phyloP scores from a whole-genome alignment of 2,888 invertebrate genomes.

The Acanthopleura granulata region DNA sequence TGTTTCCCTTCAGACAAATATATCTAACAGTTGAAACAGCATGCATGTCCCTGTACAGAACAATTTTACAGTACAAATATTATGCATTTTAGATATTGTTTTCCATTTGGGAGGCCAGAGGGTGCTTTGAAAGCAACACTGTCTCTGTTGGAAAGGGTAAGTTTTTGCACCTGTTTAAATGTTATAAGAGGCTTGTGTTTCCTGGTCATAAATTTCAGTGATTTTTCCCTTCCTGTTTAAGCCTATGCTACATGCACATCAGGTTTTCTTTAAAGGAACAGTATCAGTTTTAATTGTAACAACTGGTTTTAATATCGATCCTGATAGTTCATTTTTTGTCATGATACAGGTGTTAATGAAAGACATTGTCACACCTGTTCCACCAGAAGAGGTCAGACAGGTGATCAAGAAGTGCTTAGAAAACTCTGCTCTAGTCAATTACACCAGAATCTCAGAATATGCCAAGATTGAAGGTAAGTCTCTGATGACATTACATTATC shows the following conservation, averaged over 20 bases:
- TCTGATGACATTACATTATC: background rate
- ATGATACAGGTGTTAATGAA: slow-evolving; percentile 89
- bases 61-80: background rate
- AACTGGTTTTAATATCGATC: no score
- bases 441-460: slow-evolving; percentile 94
- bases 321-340: no score
- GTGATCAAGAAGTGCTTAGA: slow-evolving; percentile 98
- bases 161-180: slow-evolving; percentile 28
- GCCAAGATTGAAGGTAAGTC: slow-evolving; percentile 94
- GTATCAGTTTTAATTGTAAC: no score
- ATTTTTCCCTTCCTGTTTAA: no score
- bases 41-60: no score
- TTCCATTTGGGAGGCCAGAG: slow-evolving; percentile 99
- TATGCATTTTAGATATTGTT: slow-evolving; percentile 82
- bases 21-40: no score
- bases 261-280: no score
- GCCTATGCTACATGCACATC: background rate
- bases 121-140: slow-evolving; percentile 97
- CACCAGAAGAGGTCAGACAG: slow-evolving; percentile 92
- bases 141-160: slow-evolving; percentile 89
- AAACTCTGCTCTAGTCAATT: slow-evolving; percentile 97
- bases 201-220: no score
- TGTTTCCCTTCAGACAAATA: no score
- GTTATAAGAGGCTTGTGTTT: no score
- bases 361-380: slow-evolving; percentile 97